These are phyloP conservation scores for Orchestia grillus DNA, from an alignment of 1,140 invertebrate species.

Conservation along the genomic window DNA sequence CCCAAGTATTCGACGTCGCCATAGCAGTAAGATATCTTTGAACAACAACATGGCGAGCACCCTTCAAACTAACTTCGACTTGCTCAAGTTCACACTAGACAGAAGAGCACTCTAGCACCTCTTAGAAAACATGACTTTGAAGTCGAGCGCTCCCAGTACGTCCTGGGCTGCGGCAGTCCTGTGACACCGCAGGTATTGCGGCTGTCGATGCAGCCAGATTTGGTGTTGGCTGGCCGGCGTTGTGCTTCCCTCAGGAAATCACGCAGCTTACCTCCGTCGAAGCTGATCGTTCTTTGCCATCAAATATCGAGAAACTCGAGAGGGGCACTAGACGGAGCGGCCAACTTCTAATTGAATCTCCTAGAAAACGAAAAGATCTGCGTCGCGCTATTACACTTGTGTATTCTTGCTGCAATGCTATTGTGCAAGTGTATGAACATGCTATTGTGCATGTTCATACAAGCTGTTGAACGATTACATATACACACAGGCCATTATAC, in stretches of 20 bases:
- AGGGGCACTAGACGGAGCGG: neutral
- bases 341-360: neutral
- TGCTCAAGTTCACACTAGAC: no score
- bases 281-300: neutral
- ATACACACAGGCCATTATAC: no score
- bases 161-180: neutral
- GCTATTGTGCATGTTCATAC: no score
- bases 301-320: neutral
- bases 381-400: neutral
- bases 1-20: no score
- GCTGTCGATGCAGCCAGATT: neutral
- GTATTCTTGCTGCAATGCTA: neutral
- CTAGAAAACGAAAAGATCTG: neutral
- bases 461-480: no score
- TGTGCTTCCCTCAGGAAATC: neutral
- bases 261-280: neutral
- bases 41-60: no score
- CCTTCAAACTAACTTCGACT: no score
- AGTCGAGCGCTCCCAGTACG: neutral
- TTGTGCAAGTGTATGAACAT: neutral
- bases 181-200: neutral
- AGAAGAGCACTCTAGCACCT: neutral
- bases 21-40: no score
- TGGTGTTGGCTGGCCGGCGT: neutral
- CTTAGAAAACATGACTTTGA: neutral